phyloP scores from a whole-genome alignment of 2,888 invertebrate species.

The Drosophila bunnanda region DNA sequence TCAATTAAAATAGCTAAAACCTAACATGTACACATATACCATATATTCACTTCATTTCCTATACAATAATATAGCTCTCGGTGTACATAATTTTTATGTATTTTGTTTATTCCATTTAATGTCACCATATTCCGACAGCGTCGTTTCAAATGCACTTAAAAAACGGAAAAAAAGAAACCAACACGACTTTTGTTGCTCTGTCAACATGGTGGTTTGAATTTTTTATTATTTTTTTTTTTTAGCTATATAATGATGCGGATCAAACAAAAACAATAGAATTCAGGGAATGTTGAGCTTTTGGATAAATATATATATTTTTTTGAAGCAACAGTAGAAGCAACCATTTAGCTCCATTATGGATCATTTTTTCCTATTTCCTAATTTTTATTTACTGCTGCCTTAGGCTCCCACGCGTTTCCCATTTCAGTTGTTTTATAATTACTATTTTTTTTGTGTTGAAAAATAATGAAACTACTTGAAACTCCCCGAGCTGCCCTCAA shows the following conservation, averaged over 20 bases:
- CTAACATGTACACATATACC: not conserved
- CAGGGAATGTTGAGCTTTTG: constrained; percentile 45
- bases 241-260: constrained; percentile 38
- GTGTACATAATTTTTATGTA: constrained; percentile 1
- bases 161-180: constrained; percentile 40
- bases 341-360: constrained; percentile 17
- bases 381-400: not conserved
- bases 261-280: constrained; percentile 21
- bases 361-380: constrained; percentile 12
- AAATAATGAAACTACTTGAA: constrained; percentile 31
- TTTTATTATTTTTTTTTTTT: constrained; percentile 42
- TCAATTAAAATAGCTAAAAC: not conserved
- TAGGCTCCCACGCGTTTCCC: constrained; percentile 69
- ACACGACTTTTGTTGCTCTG: constrained; percentile 21
- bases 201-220: constrained; percentile 29
- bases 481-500: constrained; percentile 47
- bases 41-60: not conserved
- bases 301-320: constrained; percentile 49
- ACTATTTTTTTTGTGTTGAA: not conserved
- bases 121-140: constrained; percentile 30
- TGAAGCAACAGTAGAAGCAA: constrained; percentile 19
- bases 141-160: constrained; percentile 45
- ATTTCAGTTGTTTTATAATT: constrained; percentile 49
- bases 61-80: not conserved
- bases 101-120: constrained; percentile 8